These are phyloP conservation scores for Caenorhabditis japonica DNA, from an alignment of 2,888 invertebrate genomes.

Conservation along the genomic window DNA sequence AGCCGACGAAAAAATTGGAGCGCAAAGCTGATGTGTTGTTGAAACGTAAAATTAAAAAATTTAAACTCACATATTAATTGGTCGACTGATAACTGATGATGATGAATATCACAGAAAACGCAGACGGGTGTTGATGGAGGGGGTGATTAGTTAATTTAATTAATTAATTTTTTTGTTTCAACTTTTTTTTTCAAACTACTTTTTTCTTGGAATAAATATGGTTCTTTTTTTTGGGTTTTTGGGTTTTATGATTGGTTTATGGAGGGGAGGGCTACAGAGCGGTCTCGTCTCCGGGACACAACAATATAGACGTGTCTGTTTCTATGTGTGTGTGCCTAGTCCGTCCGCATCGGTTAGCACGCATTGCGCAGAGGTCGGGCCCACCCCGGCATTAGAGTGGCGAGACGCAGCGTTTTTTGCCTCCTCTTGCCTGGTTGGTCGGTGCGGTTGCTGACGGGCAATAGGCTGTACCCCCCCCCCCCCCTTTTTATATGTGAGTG, in stretches of 20 bases:
- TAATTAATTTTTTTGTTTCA: too few species aligned
- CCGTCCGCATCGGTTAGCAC: constrained; percentile 37
- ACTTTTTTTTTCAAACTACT: too few species aligned
- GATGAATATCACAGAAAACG: too few species aligned
- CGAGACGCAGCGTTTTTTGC: constrained; percentile 23
- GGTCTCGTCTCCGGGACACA: constrained; percentile 48
- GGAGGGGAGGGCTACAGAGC: background rate
- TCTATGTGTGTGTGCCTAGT: constrained; percentile 46
- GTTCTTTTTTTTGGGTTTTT: constrained; percentile 39
- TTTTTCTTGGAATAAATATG: too few species aligned
- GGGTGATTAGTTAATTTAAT: too few species aligned
- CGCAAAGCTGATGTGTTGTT: too few species aligned
- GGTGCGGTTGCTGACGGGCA: background rate
- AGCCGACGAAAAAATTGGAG: too few species aligned
- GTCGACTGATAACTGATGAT: too few species aligned
- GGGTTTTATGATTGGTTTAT: constrained; percentile 5
- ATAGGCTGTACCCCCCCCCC: background rate
- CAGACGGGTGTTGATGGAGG: too few species aligned
- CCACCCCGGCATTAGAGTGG: background rate
- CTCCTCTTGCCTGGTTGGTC: constrained; percentile 9
- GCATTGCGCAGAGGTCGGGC: constrained; percentile 37
- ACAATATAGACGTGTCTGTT: constrained; percentile 51
- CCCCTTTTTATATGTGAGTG: too few species aligned
- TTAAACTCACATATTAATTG: too few species aligned
- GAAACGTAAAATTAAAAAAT: too few species aligned